These are phyloP conservation scores for Zosterops pallidus DNA, from an alignment of 2,113 vertebrate species.

Conservation along the genomic window DNA sequence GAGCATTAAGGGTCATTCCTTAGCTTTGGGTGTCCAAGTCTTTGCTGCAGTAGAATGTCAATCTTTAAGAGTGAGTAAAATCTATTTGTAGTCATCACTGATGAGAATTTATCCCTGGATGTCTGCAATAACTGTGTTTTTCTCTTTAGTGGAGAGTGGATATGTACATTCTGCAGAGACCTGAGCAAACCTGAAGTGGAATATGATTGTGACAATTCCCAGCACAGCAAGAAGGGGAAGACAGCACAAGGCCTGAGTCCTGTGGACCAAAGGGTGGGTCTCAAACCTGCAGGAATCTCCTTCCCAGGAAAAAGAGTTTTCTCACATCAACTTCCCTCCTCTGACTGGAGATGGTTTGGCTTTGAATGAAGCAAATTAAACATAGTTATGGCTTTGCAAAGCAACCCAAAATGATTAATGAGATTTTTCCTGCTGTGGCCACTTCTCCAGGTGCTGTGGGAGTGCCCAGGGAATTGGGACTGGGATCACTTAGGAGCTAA, in stretches of 20 bases:
- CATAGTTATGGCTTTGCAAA: not conserved
- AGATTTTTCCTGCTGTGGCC: not conserved
- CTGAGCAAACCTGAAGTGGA: constrained; percentile 90
- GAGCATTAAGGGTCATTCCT: not conserved
- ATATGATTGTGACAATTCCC: constrained; percentile 91
- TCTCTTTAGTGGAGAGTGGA: constrained; percentile 89
- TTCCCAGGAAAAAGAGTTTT: not conserved
- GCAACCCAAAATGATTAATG: not conserved
- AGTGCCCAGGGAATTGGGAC: not conserved
- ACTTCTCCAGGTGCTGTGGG: not conserved
- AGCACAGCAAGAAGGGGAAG: constrained; percentile 85
- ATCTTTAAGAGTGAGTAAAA: not conserved
- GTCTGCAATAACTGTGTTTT: constrained; percentile 40
- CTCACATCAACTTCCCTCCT: not conserved
- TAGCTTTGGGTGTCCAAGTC: not conserved
- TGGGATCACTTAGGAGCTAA: not conserved
- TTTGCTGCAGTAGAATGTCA: not conserved
- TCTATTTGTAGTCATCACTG: not conserved
- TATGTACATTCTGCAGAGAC: constrained; percentile 97
- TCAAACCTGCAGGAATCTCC: not conserved
- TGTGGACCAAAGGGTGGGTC: constrained; percentile 91
- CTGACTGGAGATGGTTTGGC: not conserved
- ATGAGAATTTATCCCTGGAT: not conserved
- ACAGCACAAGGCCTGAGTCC: constrained; percentile 84
- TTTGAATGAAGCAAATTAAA: not conserved